These are phyloP conservation scores for Pituophis catenifer DNA, from an alignment of 2,113 vertebrate genomes.

Conservation along the genomic window DNA sequence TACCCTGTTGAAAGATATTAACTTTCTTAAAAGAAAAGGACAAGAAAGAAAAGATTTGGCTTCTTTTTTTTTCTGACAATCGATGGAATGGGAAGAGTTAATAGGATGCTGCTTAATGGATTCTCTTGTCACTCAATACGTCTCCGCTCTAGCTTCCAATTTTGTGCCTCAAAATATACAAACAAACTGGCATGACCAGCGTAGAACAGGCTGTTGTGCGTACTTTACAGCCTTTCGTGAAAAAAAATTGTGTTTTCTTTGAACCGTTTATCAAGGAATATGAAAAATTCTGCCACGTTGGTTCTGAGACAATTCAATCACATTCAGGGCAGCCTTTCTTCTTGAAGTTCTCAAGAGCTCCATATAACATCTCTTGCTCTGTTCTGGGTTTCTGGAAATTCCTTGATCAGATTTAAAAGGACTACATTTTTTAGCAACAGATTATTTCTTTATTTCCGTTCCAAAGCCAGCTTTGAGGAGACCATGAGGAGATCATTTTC, in stretches of 20 bases:
- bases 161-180: not conserved
- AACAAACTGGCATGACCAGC: not conserved
- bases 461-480: slow-evolving; percentile 5
- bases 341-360: not conserved
- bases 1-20: not conserved
- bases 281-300: not conserved
- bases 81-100: not conserved
- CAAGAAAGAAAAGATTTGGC: not conserved
- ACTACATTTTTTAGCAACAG: too few relatives aligned
- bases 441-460: slow-evolving; percentile 4
- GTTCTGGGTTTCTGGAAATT: not conserved
- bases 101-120: not conserved
- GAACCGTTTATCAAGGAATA: not conserved
- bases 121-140: not conserved
- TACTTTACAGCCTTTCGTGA: not conserved
- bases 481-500: not conserved
- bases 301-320: not conserved
- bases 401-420: not conserved
- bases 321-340: not conserved
- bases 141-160: not conserved
- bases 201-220: not conserved
- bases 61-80: not conserved
- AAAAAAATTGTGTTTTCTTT: not conserved
- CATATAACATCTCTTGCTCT: not conserved
- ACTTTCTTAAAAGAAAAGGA: not conserved